These are phyloP conservation scores for Papilio protenor DNA, from an alignment of 2,888 invertebrate genomes.

Conservation along the genomic window DNA sequence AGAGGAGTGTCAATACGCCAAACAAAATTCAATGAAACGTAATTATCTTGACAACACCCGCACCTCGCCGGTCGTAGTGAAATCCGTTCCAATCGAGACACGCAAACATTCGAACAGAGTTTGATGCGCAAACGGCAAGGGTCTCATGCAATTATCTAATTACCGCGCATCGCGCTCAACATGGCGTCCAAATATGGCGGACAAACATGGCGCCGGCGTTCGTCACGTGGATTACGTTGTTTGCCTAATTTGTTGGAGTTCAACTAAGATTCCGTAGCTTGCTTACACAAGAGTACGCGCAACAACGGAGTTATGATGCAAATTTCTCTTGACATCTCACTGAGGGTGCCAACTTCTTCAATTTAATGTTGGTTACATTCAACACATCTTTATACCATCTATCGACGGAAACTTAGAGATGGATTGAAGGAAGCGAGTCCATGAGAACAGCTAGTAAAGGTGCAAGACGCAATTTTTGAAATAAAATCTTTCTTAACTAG, in stretches of 20 bases:
- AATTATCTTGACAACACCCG: conserved; percentile 41
- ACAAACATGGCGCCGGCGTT: conserved; percentile 57
- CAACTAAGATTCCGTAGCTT: conserved; percentile 59
- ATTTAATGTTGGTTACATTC: conserved; percentile 2
- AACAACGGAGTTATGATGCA: conserved; percentile 61
- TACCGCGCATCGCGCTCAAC: conserved; percentile 60
- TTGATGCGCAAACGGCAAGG: conserved; percentile 59
- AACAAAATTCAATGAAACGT: conserved; percentile 38
- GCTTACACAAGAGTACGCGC: conserved; percentile 51
- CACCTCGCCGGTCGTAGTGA: conserved; percentile 26
- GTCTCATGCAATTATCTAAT: conserved; percentile 76
- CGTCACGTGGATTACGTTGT: conserved; percentile 66
- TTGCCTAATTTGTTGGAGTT: conserved; percentile 71
- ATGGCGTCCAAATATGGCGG: conserved; percentile 62
- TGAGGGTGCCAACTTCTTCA: neutral
- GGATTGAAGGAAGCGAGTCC: neutral
- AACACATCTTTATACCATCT: neutral
- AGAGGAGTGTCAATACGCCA: conserved; percentile 35
- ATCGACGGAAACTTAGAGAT: neutral
- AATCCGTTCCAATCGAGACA: conserved; percentile 48
- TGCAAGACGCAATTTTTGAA: neutral
- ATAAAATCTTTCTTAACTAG: neutral
- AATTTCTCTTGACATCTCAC: conserved; percentile 53
- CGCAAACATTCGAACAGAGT: conserved; percentile 53
- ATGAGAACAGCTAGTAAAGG: neutral